Conservation (phyloP, 2,888 invertebrate genomes). For the Patella ulyssiponensis region DNA sequence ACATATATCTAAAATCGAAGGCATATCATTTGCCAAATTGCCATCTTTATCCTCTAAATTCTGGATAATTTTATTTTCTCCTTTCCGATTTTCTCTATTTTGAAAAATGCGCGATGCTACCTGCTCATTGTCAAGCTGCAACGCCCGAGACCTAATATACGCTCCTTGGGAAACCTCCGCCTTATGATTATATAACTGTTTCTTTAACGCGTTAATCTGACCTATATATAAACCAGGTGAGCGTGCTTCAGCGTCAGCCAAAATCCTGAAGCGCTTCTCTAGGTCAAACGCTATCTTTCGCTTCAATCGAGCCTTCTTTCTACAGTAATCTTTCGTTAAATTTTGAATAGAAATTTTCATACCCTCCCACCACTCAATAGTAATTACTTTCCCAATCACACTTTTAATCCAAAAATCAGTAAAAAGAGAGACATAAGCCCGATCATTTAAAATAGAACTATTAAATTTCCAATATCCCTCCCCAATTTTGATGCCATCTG, state of each 20-base stretch:
- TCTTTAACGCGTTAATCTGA: not conserved
- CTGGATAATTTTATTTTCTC: not conserved
- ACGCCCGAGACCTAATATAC: not conserved
- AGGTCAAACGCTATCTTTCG: not conserved
- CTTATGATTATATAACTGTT: slow-evolving; percentile 3
- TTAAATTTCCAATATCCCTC: slow-evolving; percentile 5
- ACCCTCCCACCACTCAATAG: not conserved
- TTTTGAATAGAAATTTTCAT: not conserved
- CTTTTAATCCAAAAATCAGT: not conserved
- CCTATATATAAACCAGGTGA: not conserved
- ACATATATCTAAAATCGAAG: slow-evolving; percentile 14
- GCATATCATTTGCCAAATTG: slow-evolving; percentile 5
- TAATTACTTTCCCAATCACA: not conserved
- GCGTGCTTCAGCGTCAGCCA: not conserved
- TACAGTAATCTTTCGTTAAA: not conserved
- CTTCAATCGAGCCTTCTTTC: not conserved
- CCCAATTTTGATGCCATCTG: not conserved
- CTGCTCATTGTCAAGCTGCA: not conserved
- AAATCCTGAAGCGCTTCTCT: slow-evolving; percentile 4
- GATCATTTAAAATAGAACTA: not conserved
- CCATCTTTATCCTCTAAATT: slow-evolving; percentile 1
- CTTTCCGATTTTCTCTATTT: no score
- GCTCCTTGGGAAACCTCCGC: not conserved
- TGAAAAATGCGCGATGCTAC: not conserved
- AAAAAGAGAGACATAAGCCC: slow-evolving; percentile 8